Evolutionary conservation across 2,797 vertebrate species (phyloP).

Genomic region (Chaunax sp.): DNA sequence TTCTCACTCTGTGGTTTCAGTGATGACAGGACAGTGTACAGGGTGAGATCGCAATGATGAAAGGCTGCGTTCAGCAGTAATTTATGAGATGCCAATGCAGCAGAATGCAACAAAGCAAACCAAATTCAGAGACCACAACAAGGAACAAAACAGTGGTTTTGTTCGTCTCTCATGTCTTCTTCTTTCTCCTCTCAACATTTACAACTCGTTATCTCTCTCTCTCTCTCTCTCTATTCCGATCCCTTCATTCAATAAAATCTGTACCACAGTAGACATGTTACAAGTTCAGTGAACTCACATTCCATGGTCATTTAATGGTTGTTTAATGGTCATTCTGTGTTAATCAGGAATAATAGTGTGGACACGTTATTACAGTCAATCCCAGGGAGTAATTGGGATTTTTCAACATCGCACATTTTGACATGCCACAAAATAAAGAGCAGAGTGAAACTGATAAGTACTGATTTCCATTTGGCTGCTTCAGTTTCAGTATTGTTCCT

Average conservation of each 20-base stretch:
- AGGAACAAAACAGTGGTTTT: not conserved
- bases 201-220: slow-evolving; percentile 17
- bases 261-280: not conserved
- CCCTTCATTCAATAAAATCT: not conserved
- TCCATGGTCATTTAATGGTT: no score
- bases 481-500: no score
- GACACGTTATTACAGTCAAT: no score
- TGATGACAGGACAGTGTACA: slow-evolving; percentile 10
- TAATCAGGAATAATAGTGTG: no score
- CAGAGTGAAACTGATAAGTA: not conserved
- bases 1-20: slow-evolving; percentile 21
- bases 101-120: not conserved
- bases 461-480: no score
- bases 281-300: no score
- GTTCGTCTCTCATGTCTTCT: not conserved
- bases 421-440: not conserved
- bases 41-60: slow-evolving; percentile 40
- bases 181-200: not conserved
- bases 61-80: not conserved
- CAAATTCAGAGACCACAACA: slow-evolving; percentile 19
- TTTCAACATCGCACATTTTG: not conserved
- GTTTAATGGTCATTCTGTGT: no score
- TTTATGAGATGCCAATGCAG: slow-evolving; percentile 11
- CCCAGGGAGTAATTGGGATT: not conserved
- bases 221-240: not conserved